Conservation (phyloP, 2,797 vertebrate genomes). For the Clarias pachynema region DNA sequence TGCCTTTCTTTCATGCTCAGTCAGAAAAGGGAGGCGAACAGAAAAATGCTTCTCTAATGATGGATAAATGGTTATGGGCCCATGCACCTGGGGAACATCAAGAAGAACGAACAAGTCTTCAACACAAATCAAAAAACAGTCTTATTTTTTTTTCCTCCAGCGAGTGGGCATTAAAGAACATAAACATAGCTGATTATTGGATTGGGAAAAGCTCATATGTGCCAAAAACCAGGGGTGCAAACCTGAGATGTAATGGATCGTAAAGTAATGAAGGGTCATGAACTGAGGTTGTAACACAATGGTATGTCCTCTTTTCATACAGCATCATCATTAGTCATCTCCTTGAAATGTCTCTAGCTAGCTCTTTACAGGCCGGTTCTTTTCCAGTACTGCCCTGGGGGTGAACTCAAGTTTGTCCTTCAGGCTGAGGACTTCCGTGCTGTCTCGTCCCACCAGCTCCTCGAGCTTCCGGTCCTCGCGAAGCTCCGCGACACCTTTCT, state of each 20-base stretch:
- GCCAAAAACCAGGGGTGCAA: not conserved
- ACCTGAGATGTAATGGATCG: no score
- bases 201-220: not conserved
- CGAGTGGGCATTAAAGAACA: not conserved
- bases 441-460: slow-evolving; percentile 84
- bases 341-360: slow-evolving; percentile 56
- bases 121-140: slow-evolving; percentile 10
- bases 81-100: slow-evolving; percentile 24
- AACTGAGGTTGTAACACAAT: not conserved
- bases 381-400: slow-evolving; percentile 90
- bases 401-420: slow-evolving; percentile 95
- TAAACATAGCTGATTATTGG: not conserved
- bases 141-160: not conserved
- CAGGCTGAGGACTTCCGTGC: slow-evolving; percentile 91
- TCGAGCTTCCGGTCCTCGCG: slow-evolving; percentile 91
- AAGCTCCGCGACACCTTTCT: slow-evolving; percentile 85
- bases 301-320: not conserved
- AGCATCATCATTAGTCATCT: not conserved
- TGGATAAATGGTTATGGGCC: slow-evolving; percentile 33
- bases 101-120: not conserved
- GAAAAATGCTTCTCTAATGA: slow-evolving; percentile 12
- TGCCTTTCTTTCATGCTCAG: slow-evolving; percentile 2
- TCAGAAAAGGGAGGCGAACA: not conserved
- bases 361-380: slow-evolving; percentile 90
- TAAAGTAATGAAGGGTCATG: not conserved